Evolutionary conservation across 2,113 vertebrate species (phyloP).

Genomic region (Gorsachius goisagi): DNA sequence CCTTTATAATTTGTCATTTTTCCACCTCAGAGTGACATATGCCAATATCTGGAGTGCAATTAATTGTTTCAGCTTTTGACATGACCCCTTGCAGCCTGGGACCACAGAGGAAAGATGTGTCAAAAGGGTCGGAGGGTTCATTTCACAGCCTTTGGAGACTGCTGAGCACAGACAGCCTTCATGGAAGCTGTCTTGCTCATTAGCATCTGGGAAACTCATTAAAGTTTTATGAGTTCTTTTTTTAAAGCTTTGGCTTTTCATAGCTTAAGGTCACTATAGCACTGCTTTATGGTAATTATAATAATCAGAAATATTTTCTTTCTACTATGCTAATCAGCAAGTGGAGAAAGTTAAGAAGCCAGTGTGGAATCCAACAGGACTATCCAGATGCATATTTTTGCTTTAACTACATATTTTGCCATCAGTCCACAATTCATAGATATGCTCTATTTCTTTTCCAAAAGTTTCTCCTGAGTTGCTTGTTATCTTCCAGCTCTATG

Average conservation of each 20-base stretch:
- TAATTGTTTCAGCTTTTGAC: background rate
- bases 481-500: background rate
- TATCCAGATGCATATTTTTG: background rate
- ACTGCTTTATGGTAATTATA: background rate
- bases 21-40: background rate
- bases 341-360: background rate
- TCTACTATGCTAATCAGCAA: background rate
- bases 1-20: background rate
- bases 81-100: background rate
- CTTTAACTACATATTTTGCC: background rate
- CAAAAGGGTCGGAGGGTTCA: background rate
- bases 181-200: background rate
- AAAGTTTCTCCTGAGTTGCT: background rate
- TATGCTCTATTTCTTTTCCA: background rate
- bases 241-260: background rate
- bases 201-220: constrained; percentile 13
- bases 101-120: background rate
- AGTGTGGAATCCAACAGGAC: background rate
- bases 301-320: background rate
- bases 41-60: background rate
- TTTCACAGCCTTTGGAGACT: background rate
- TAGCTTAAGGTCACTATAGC: background rate
- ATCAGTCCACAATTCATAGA: background rate
- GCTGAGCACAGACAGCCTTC: background rate
- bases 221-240: background rate